Evolutionary conservation across 2,888 invertebrate genomes (phyloP).

Genomic region (Julus scanicus): DNA sequence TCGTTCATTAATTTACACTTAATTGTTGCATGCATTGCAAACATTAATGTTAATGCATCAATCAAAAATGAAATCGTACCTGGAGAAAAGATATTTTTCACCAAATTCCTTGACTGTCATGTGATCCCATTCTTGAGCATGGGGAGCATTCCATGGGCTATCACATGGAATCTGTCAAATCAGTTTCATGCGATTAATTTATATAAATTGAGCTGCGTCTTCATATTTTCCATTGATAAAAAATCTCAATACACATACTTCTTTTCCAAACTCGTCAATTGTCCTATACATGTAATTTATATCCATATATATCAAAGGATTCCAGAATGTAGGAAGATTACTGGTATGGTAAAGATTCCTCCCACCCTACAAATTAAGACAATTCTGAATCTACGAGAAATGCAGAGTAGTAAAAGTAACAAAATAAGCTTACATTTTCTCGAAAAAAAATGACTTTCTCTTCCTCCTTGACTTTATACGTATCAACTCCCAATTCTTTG

Average conservation of each 20-base stretch:
- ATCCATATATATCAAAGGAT: slow-evolving; percentile 57
- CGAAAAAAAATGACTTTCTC: slow-evolving; percentile 52
- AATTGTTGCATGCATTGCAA: not conserved
- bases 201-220: not conserved
- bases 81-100: slow-evolving; percentile 63
- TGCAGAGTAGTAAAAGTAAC: not conserved
- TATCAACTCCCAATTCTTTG: slow-evolving; percentile 65
- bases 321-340: slow-evolving; percentile 55
- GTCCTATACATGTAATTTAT: slow-evolving; percentile 55
- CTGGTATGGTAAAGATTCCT: not conserved
- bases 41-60: not conserved
- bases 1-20: not conserved
- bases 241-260: slow-evolving; percentile 51
- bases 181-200: not conserved
- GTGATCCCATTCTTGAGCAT: slow-evolving; percentile 64
- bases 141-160: slow-evolving; percentile 64
- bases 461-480: slow-evolving; percentile 61
- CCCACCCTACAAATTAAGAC: not conserved
- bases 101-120: slow-evolving; percentile 62
- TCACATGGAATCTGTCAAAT: slow-evolving; percentile 60
- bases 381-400: not conserved
- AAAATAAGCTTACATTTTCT: slow-evolving; percentile 36
- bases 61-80: slow-evolving; percentile 59
- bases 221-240: not conserved
- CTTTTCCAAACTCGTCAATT: slow-evolving; percentile 56